Conservation (phyloP, 2,797 vertebrate species). For the Takifugu rubripes region DNA sequence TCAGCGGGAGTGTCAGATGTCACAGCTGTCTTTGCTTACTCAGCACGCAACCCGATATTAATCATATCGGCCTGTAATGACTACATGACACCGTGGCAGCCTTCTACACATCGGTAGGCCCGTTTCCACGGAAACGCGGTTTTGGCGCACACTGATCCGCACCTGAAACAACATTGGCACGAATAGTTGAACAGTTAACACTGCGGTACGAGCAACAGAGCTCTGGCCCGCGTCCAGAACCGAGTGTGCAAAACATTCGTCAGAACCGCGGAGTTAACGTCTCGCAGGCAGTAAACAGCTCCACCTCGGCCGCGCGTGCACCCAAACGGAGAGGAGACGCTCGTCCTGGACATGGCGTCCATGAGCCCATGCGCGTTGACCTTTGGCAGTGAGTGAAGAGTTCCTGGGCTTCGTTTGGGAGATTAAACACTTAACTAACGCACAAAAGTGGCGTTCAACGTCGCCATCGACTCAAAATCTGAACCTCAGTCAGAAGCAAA, state of each 20-base stretch:
- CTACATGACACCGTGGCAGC: conserved; percentile 56
- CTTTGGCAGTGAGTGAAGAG: neutral
- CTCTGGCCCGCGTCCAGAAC: conserved; percentile 63
- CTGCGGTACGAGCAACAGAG: conserved; percentile 61
- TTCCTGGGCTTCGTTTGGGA: conserved; percentile 5
- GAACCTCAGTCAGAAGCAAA: conserved; percentile 8
- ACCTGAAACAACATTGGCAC: conserved; percentile 86
- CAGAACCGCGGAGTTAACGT: conserved; percentile 60
- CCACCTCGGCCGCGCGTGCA: conserved; percentile 39
- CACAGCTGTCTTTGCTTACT: conserved; percentile 25
- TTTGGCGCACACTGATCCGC: conserved; percentile 65
- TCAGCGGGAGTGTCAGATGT: conserved; percentile 1
- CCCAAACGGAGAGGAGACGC: neutral
- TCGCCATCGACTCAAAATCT: conserved; percentile 20
- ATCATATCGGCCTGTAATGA: conserved; percentile 51
- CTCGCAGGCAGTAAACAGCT: conserved; percentile 59
- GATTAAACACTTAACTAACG: no score
- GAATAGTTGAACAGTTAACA: conserved; percentile 71
- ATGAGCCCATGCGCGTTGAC: neutral
- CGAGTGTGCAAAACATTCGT: conserved; percentile 62
- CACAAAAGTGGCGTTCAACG: neutral
- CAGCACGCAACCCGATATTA: conserved; percentile 38
- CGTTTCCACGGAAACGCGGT: conserved; percentile 68
- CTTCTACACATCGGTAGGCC: conserved; percentile 57
- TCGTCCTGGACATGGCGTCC: neutral